A percentile compares a stretch with the other conserved stretches of the same genome.
These are phyloP conservation scores for Neofelis nebulosa DNA, from an alignment of 2,113 vertebrate species.

Conservation along the genomic window DNA sequence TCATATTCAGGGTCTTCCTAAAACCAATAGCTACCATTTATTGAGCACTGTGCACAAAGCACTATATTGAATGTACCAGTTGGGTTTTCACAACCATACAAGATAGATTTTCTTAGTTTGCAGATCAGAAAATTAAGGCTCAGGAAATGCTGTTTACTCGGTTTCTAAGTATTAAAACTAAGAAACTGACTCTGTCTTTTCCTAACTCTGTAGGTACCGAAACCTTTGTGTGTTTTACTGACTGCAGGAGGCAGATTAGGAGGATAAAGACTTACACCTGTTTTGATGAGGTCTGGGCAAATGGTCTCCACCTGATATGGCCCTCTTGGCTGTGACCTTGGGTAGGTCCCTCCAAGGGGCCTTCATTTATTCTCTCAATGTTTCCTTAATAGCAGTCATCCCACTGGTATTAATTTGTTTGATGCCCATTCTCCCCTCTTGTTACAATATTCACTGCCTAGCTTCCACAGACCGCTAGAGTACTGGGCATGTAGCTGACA, in stretches of 20 bases:
- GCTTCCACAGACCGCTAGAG: not conserved
- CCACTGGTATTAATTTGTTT: not conserved
- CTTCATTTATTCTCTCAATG: not conserved
- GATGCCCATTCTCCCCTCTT: not conserved
- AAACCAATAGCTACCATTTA: not conserved
- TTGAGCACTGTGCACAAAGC: not conserved
- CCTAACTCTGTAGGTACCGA: not conserved
- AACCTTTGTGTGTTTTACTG: not conserved
- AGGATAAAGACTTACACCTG: not conserved
- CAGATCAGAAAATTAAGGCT: not conserved
- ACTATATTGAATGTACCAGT: not conserved
- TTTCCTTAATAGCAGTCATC: not conserved
- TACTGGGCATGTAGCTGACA: rapidly evolving
- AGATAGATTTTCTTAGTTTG: not conserved
- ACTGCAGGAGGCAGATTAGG: rapidly evolving
- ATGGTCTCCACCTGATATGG: not conserved
- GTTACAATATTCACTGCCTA: not conserved
- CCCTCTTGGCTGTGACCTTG: not conserved
- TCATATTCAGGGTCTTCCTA: not conserved
- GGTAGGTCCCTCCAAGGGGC: not conserved
- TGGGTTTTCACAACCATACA: not conserved
- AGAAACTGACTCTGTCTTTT: not conserved
- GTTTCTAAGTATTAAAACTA: not conserved
- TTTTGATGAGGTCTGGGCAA: not conserved
- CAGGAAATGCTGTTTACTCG: not conserved